Evolutionary conservation across 2,113 vertebrate genomes (phyloP).

Genomic region (Mohoua ochrocephala): DNA sequence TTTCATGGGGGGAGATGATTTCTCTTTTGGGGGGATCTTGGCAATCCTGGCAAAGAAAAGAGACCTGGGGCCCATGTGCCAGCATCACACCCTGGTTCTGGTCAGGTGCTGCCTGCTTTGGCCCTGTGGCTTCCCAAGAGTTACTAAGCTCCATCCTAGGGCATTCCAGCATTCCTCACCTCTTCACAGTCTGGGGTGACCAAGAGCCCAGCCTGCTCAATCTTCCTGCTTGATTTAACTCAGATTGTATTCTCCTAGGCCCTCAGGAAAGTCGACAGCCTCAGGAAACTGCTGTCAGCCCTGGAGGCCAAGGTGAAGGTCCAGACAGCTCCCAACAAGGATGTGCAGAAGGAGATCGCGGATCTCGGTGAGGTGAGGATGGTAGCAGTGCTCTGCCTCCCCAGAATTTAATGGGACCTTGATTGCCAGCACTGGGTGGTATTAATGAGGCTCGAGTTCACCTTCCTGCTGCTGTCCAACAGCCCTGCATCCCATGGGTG

Average conservation of each 20-base stretch:
- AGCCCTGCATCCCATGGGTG: background rate
- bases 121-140: background rate
- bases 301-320: conserved; percentile 87
- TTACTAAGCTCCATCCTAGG: background rate
- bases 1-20: background rate
- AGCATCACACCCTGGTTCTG: background rate
- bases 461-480: background rate
- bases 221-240: background rate
- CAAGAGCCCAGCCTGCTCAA: background rate
- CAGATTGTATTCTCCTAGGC: conserved; percentile 70
- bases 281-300: conserved; percentile 74
- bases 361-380: conserved; percentile 87
- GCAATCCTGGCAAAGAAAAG: background rate
- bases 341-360: conserved; percentile 89
- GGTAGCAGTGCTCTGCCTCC: background rate
- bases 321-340: conserved; percentile 90
- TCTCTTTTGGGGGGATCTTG: background rate
- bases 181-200: background rate
- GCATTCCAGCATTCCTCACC: background rate
- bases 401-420: background rate
- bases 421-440: background rate
- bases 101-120: background rate
- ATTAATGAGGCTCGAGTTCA: background rate
- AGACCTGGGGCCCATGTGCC: background rate
- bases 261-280: conserved; percentile 86